phyloP scores from a whole-genome alignment of 2,113 vertebrate genomes.

The Vanacampus margaritifer region DNA sequence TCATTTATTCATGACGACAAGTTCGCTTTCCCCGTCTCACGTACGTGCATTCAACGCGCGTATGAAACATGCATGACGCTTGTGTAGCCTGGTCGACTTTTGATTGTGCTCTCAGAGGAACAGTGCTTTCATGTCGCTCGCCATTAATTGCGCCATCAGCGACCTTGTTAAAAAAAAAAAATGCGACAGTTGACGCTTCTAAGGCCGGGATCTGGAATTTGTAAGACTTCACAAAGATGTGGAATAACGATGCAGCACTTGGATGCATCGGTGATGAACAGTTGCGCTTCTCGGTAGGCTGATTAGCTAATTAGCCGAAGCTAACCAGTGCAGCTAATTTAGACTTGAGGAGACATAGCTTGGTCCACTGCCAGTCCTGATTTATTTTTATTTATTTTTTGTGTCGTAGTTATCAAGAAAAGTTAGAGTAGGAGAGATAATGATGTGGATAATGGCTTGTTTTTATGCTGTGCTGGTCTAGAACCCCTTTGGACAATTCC shows the following conservation, averaged over 20 bases:
- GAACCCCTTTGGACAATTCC: background rate
- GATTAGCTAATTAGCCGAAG: background rate
- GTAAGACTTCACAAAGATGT: background rate
- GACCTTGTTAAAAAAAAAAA: background rate
- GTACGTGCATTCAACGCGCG: conserved; percentile 37
- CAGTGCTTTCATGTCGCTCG: conserved; percentile 5
- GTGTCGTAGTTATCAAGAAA: background rate
- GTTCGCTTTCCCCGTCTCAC: conserved; percentile 31
- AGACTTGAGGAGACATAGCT: background rate
- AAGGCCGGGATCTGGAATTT: background rate
- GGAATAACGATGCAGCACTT: background rate
- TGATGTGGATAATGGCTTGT: background rate
- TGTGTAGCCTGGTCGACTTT: conserved; percentile 28
- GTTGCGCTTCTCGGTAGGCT: background rate
- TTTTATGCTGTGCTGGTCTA: background rate
- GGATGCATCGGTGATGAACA: background rate
- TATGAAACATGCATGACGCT: conserved; percentile 61
- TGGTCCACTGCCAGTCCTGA: background rate
- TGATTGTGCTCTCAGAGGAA: conserved; percentile 26
- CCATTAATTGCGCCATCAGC: background rate
- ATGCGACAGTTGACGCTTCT: background rate
- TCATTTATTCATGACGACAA: conserved; percentile 61
- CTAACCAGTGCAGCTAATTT: background rate
- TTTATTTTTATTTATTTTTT: no score
- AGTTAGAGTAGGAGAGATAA: background rate